These are phyloP conservation scores for Pomacea canaliculata DNA, from an alignment of 2,888 invertebrate species.

Conservation along the genomic window DNA sequence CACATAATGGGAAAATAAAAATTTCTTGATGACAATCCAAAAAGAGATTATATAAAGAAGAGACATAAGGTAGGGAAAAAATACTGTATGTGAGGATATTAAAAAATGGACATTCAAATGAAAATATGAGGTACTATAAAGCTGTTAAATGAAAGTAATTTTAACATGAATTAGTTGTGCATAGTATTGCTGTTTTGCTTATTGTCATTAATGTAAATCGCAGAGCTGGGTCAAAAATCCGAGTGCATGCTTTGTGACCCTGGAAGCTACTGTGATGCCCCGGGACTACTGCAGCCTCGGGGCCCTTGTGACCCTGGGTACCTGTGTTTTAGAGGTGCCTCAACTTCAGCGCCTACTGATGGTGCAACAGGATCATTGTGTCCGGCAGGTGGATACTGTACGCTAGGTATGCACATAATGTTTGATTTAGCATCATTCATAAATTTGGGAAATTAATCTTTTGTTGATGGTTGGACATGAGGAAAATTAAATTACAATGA, in stretches of 20 bases:
- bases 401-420: constrained; percentile 50
- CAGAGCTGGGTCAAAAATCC: constrained; percentile 50
- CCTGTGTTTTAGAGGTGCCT: constrained; percentile 61
- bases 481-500: too few species aligned
- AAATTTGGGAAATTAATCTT: background rate
- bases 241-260: constrained; percentile 61
- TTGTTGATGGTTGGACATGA: too few species aligned
- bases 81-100: too few species aligned
- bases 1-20: too few species aligned
- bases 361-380: constrained; percentile 62
- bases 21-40: too few species aligned
- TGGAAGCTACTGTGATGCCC: constrained; percentile 66
- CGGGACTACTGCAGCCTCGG: constrained; percentile 59
- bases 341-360: constrained; percentile 61
- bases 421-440: background rate
- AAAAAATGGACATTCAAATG: too few species aligned
- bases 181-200: too few species aligned
- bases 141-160: too few species aligned
- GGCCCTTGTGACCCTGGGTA: constrained; percentile 66
- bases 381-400: constrained; percentile 65
- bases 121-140: too few species aligned
- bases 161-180: too few species aligned
- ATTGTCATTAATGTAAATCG: background rate
- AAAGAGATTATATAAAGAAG: too few species aligned
- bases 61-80: too few species aligned